These are phyloP conservation scores for Ceuthmochares aereus DNA, from an alignment of 2,113 vertebrate species.

Conservation along the genomic window DNA sequence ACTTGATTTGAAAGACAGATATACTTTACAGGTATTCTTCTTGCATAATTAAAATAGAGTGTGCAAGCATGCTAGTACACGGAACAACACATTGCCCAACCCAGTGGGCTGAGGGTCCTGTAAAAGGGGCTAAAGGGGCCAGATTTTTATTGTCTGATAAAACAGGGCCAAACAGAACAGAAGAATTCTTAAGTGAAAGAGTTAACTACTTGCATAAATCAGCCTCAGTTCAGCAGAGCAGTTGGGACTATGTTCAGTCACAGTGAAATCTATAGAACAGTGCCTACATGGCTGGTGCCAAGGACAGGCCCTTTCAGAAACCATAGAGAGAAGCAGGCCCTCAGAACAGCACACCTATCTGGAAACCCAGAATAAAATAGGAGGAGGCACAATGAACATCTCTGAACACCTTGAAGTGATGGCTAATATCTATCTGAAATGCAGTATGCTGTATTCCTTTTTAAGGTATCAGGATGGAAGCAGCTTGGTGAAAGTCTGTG, in stretches of 20 bases:
- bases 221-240: neutral
- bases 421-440: neutral
- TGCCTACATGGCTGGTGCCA: neutral
- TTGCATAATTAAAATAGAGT: slow-evolving; percentile 6
- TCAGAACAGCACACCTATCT: neutral
- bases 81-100: neutral
- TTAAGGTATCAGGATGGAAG: neutral
- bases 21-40: slow-evolving; percentile 14
- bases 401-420: neutral
- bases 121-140: neutral
- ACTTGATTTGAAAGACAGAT: slow-evolving; percentile 53
- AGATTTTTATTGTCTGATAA: neutral
- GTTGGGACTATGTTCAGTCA: neutral
- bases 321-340: neutral
- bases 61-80: neutral
- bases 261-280: neutral
- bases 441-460: neutral
- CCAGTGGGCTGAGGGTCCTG: neutral
- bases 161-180: neutral
- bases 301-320: neutral
- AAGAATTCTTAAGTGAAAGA: neutral
- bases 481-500: neutral
- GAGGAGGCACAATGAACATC: neutral
- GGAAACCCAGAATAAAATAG: neutral
- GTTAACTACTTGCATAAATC: neutral